A percentile compares a stretch with the other conserved stretches of the same genome.
These are phyloP conservation scores for Opisthocomus hoazin DNA, from an alignment of 2,113 vertebrate genomes.

Conservation along the genomic window DNA sequence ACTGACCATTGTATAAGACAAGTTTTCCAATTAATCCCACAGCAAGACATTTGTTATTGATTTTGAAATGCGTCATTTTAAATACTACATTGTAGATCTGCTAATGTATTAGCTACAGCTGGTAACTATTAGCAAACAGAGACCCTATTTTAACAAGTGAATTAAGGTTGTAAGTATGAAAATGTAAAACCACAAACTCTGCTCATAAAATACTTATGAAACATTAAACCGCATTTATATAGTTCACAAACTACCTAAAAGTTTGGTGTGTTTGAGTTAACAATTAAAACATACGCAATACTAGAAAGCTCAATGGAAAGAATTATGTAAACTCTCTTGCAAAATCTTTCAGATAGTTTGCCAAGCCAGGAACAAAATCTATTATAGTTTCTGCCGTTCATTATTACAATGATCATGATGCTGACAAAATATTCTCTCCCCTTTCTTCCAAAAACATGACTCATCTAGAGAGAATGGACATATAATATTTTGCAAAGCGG, in stretches of 20 bases:
- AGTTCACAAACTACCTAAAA: neutral
- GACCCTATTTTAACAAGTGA: conserved; percentile 64
- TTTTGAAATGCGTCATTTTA: conserved; percentile 61
- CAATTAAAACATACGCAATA: conserved; percentile 36
- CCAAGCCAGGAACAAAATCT: conserved; percentile 54
- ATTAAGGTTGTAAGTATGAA: conserved; percentile 50
- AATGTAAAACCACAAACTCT: conserved; percentile 13
- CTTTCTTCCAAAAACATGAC: conserved; percentile 44
- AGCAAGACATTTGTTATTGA: conserved; percentile 59
- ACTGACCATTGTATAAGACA: neutral
- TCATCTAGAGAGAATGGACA: conserved; percentile 43
- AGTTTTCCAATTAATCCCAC: conserved; percentile 17
- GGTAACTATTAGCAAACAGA: conserved; percentile 63
- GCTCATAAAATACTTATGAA: conserved; percentile 48
- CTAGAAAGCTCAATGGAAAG: conserved; percentile 47
- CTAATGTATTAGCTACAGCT: conserved; percentile 56
- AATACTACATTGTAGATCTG: conserved; percentile 54
- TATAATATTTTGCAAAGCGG: conserved; percentile 11
- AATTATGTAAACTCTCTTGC: conserved; percentile 55
- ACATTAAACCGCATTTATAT: conserved; percentile 10
- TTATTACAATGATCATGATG: conserved; percentile 44
- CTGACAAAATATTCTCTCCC: conserved; percentile 29
- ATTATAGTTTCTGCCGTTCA: conserved; percentile 45
- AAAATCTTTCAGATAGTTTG: conserved; percentile 48
- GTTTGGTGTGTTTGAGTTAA: neutral